phyloP scores from a whole-genome alignment of 2,888 invertebrate species.

The Rhorus exstirpatorius region DNA sequence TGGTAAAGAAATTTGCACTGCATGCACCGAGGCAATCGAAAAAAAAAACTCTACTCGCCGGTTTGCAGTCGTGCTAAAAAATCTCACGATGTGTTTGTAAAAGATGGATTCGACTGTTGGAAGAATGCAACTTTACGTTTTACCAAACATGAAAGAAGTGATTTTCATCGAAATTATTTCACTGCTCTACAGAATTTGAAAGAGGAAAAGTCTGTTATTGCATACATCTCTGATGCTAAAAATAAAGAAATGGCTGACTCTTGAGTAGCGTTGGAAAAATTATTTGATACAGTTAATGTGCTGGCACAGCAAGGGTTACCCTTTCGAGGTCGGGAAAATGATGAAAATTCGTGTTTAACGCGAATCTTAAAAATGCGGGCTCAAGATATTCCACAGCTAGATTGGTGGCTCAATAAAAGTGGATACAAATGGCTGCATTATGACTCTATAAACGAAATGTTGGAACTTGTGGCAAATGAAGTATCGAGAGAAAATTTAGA shows the following conservation, averaged over 20 bases:
- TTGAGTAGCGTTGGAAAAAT: constrained; percentile 53
- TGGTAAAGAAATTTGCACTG: constrained; percentile 40
- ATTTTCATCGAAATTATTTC: constrained; percentile 48
- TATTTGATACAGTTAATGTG: constrained; percentile 51
- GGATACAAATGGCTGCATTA: constrained; percentile 62
- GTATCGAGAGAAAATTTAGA: constrained; percentile 24
- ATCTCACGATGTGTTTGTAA: constrained; percentile 59
- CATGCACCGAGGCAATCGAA: constrained; percentile 45
- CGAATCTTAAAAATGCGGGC: constrained; percentile 62
- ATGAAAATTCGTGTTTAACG: constrained; percentile 66
- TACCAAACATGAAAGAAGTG: constrained; percentile 52
- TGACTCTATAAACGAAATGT: constrained; percentile 58
- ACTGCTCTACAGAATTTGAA: constrained; percentile 45
- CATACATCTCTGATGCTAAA: constrained; percentile 42
- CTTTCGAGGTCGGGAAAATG: constrained; percentile 26
- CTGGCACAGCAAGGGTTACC: constrained; percentile 55
- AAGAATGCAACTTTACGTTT: constrained; percentile 60
- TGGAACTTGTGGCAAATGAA: constrained; percentile 53
- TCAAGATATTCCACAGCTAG: constrained; percentile 63
- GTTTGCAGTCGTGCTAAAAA: constrained; percentile 24
- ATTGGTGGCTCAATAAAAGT: constrained; percentile 57
- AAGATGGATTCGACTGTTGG: constrained; percentile 61
- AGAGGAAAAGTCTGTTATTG: constrained; percentile 37
- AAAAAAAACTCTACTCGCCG: constrained; percentile 42
- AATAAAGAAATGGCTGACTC: constrained; percentile 58